phyloP scores from a whole-genome alignment of 2,888 invertebrate species.

The Yponomeuta sedellus region DNA sequence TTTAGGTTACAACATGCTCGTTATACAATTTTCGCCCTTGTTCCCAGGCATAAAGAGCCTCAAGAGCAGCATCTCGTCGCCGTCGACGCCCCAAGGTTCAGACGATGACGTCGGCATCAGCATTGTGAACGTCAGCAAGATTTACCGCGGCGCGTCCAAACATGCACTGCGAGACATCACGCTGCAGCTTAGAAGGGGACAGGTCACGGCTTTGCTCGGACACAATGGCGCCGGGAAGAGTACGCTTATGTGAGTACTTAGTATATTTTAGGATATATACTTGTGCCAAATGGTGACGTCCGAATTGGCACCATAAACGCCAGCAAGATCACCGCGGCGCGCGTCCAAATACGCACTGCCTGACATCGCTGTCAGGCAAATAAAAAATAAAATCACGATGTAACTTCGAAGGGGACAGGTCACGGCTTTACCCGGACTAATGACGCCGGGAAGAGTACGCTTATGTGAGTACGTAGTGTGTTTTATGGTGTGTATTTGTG shows the following conservation, averaged over 20 bases:
- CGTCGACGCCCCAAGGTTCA: conserved; percentile 36
- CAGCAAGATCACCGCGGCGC: conserved; percentile 79
- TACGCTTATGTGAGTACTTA: conserved; percentile 86
- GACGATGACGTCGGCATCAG: conserved; percentile 80
- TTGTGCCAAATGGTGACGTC: conserved; percentile 54
- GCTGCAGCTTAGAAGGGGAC: conserved; percentile 86
- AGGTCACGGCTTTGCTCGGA: conserved; percentile 90
- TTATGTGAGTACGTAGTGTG: conserved; percentile 80
- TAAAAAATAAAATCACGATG: too few species aligned
- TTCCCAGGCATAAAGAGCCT: conserved; percentile 46
- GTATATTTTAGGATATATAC: background rate
- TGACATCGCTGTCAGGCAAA: too few species aligned
- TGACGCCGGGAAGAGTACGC: conserved; percentile 95
- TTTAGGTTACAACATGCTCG: too few species aligned
- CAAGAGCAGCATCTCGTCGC: conserved; percentile 41
- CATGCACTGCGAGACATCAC: conserved; percentile 85
- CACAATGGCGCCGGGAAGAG: conserved; percentile 96
- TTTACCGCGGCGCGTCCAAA: conserved; percentile 71
- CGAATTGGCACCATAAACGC: conserved; percentile 87
- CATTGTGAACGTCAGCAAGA: conserved; percentile 82
- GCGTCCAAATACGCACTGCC: conserved; percentile 80
- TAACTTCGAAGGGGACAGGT: conserved; percentile 90
- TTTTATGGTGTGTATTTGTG: background rate
- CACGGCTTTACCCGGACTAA: conserved; percentile 90
- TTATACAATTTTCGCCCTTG: background rate